Evolutionary conservation across 2,888 invertebrate genomes (phyloP), one percentile per base, ranked within the genome.

Genomic region (Lagria hirta): DNA sequence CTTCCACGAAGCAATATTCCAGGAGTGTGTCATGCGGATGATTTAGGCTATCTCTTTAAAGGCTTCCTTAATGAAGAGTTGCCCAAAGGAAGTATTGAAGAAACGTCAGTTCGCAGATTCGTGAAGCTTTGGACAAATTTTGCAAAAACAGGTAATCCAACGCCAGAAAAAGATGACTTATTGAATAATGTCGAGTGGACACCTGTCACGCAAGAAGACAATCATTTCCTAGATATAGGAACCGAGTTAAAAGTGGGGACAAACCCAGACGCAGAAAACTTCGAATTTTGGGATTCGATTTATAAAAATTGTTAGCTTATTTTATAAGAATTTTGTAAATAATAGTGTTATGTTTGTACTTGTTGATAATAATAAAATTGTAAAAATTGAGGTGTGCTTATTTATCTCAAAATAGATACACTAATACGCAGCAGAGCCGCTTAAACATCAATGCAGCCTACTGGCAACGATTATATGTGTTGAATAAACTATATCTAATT

Each of bases 51-150:
- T 34, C 34, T 68, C 3, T 68, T 66, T 40, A 58, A 50, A 2
- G 54, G 54, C 0, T 60, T 60, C 32, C 48, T 57, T 8, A 52
- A 54, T 4, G 53, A 51, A 3, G 45, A 48, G 21, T 49, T 61
- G 11, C 28, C 45, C 8, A 24, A 20, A 12, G 59, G 52, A 1
- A 38, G 26, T 24, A 21, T 34, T 10, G 66, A 67, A 42, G 65
- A 66, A 8, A 43, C 43, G 22, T 52, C 57, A 18, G 58, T 66
- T 12, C 52, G 61, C 28, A 55, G 60, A 44, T 60, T 66, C 37
- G 57, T 65, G 1, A 64, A 62, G 49, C 27, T 66, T 29, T 69
- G 69, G 69, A 62, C 68, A 1, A 66, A 64, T 51, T 69, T 69
- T 50, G 66, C 66, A 3, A 60, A 52, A 53, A 51, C 34, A 30